Evolutionary conservation across 2,113 vertebrate species (phyloP).

Genomic region (Glaucomys volans): DNA sequence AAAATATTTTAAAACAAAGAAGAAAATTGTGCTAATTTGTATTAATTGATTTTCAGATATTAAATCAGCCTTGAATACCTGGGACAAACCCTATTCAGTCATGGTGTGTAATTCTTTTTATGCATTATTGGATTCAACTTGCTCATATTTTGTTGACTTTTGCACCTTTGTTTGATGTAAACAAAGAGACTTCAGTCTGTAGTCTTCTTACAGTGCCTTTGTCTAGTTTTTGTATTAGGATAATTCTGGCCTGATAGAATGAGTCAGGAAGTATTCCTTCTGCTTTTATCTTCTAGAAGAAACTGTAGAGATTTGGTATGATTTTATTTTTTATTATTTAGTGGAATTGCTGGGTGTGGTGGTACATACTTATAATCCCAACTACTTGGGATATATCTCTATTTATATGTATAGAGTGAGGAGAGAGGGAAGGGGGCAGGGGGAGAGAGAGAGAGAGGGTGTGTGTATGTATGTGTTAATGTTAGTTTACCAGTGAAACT

Average conservation of each 20-base stretch:
- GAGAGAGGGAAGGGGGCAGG: no score
- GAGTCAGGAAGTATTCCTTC: not conserved
- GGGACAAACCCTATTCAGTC: not conserved
- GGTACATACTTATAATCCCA: no score
- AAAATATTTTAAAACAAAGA: no score
- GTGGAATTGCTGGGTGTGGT: not conserved
- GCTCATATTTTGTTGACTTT: not conserved
- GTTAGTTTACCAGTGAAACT: not conserved
- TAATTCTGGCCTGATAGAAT: conserved; percentile 28
- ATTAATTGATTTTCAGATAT: not conserved
- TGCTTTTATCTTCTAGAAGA: conserved; percentile 19
- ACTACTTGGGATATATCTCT: no score
- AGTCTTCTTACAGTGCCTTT: conserved; percentile 5
- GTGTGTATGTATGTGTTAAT: no score
- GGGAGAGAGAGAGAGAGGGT: no score
- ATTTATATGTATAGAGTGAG: no score
- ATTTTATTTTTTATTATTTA: not conserved
- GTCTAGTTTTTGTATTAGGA: not conserved
- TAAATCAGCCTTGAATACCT: not conserved
- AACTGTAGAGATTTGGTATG: not conserved
- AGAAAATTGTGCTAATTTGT: not conserved
- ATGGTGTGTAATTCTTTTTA: not conserved
- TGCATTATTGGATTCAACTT: not conserved
- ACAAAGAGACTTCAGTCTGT: not conserved
- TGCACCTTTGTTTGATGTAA: not conserved